Conservation (phyloP, 2,113 vertebrate species). For the Hippocampus abdominalis region DNA sequence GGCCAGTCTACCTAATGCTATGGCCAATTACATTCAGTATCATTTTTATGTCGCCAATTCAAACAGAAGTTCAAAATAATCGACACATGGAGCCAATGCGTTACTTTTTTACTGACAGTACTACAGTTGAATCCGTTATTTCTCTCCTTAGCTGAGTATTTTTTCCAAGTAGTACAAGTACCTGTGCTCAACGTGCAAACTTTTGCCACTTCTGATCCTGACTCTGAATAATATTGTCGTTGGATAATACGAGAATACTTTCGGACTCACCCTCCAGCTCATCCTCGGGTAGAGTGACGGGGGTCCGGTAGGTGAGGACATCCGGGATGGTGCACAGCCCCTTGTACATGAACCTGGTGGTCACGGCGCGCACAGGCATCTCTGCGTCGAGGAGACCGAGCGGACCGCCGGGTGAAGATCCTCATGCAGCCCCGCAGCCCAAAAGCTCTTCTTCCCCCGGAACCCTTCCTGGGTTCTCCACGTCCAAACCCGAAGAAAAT, state of each 20-base stretch:
- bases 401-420: slow-evolving; percentile 67
- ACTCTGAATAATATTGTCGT: not conserved
- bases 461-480: too few species aligned
- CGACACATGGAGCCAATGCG: too few species aligned
- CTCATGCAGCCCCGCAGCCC: slow-evolving; percentile 69
- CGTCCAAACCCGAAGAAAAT: not conserved
- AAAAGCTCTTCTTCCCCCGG: slow-evolving; percentile 19
- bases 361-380: slow-evolving; percentile 96
- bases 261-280: slow-evolving; percentile 87
- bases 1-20: too few species aligned
- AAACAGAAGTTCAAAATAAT: too few species aligned
- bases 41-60: too few species aligned
- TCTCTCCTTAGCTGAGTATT: too few species aligned
- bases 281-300: slow-evolving; percentile 86
- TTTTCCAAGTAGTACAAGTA: too few species aligned
- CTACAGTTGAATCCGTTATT: too few species aligned
- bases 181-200: too few species aligned
- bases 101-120: too few species aligned
- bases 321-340: slow-evolving; percentile 94
- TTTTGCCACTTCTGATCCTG: not conserved
- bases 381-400: slow-evolving; percentile 73
- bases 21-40: too few species aligned
- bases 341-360: slow-evolving; percentile 98
- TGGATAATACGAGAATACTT: not conserved
- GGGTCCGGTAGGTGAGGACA: slow-evolving; percentile 83